Evolutionary conservation across 2,797 vertebrate genomes (phyloP), one percentile per base, ranked within the genome.

Genomic region (Trichosurus vulpecula): DNA sequence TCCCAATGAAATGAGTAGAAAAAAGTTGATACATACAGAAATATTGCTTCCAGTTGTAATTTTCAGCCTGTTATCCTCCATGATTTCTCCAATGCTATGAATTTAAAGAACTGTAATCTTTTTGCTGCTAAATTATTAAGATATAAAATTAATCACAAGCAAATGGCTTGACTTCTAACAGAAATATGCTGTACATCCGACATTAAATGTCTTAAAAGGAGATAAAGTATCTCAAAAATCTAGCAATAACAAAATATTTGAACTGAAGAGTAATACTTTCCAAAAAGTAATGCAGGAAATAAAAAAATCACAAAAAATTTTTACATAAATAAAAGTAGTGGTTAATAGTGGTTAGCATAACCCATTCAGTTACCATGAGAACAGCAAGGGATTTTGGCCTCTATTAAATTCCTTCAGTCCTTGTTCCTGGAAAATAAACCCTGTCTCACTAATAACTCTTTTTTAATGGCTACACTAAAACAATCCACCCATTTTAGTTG

Each of bases 11-110:
- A 91, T 47, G 27, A 96, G 54, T 52, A 96, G 41, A 89, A 97
- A 97, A 81, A 97, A 54, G 47, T 52, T 10, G 96, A 97, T 55
- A 95, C 96, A 93, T 95, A 98, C 90, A 96, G 93, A 92, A 94
- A 41, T 58, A 93, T 51, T 35, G 94, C 93, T 93, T 61, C 97
- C 41, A 91, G 90, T 3, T 94, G 92, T 41, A 94, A 55, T 27
- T 94, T 97, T 93, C 61, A 96, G 55, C 94, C 91, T 94, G 31
- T 94, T 56, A 94, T 94, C 2, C 94, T 89, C 52, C 91, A 97
- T 94, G 56, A 95, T 87, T 87, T 41, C 41, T 51, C 22, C 74
- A 87, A 87, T 74, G 87, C 52, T 61, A 90, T 93, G 95, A 95
- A 54, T 95, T 89, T 53, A 96, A 95, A 51, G 74, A 92, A 93